Percentiles rank a stretch among this genome's conserved stretches.
These are phyloP conservation scores for Cydia strobilella DNA, from an alignment of 1,140 invertebrate species.

Conservation along the genomic window DNA sequence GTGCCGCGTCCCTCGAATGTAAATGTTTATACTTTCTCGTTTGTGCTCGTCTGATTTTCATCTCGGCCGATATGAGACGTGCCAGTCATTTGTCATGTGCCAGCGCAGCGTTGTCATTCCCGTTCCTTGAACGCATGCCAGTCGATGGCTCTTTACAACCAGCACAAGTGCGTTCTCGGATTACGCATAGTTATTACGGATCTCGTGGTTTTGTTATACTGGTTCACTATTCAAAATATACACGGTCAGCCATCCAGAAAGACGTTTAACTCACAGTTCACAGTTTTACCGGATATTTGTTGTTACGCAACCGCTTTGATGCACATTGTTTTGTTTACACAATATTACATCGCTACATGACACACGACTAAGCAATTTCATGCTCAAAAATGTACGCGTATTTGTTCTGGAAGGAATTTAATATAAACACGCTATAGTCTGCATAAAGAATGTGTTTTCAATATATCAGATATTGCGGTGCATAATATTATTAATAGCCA, in stretches of 20 bases:
- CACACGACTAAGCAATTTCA: conserved; percentile 43
- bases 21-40: conserved; percentile 76
- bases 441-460: conserved; percentile 45
- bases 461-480: conserved; percentile 60
- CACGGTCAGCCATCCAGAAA: not conserved
- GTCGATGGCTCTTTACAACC: not conserved
- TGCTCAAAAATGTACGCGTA: conserved; percentile 24
- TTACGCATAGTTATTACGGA: not conserved
- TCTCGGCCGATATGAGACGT: conserved; percentile 52
- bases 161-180: not conserved
- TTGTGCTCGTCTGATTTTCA: conserved; percentile 56
- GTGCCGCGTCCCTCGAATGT: conserved; percentile 58
- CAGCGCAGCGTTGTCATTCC: conserved; percentile 36
- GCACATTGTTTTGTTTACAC: conserved; percentile 26
- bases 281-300: conserved; percentile 22
- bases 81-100: conserved; percentile 71
- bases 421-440: conserved; percentile 10
- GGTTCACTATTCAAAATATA: not conserved
- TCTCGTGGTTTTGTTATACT: conserved; percentile 25
- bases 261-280: conserved; percentile 10
- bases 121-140: not conserved
- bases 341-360: conserved; percentile 33
- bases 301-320: conserved; percentile 21
- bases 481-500: conserved; percentile 70
- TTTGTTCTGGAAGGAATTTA: conserved; percentile 8